Evolutionary conservation across 2,113 vertebrate genomes (phyloP), one percentile per base, ranked within the genome.

Genomic region (Lamprologus callipterus): DNA sequence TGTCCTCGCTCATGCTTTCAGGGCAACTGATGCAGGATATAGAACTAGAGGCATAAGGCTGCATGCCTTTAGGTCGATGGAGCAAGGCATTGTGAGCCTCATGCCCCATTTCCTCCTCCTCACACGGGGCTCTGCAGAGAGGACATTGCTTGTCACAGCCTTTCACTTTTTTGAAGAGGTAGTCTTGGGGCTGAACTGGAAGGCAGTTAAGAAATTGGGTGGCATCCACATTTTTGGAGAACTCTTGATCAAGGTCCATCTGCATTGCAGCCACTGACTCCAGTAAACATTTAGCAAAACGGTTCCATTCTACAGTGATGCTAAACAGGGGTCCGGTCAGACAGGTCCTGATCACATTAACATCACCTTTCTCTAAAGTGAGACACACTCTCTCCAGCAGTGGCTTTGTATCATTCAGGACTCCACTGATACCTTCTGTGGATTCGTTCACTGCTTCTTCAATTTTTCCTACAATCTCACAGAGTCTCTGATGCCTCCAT

Each of bases 81-180:
- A 95, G 57, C 26, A 89, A 26, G 23, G 93, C 81, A 51, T 49
- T 83, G 85, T 96, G 96, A 40, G 91, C 84, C 21, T 92, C 88
- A 86, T 97, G 96, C 4, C 84, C 90, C 5, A 5, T 68, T 42
- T 86, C 89, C 7, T 88, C 91, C 6, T 90, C 53, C 11, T 96
- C 95, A 89, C 97, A 97, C 1, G 96, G 96, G 37, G 94, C 92
- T 82, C 86, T 90, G 55, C 96, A 97, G 84, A 95, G 89, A 35
- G 96, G 96, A 85, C 96, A 97, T 8, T 73, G 85, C 65, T 96
- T 88, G 13, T 91, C 92, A 80, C 97, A 97, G 31, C 96, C 96
- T 84, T 91, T 94, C 7, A 97, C 93, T 82, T 7, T 88, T 21
- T 92, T 83, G 12, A 92, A 93, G 14, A 96, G 91, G 40, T 16